Percentiles rank a stretch among this genome's conserved stretches.
These are phyloP conservation scores for Heteromormyrus szaboi DNA, from an alignment of 2,797 vertebrate species.

Conservation along the genomic window DNA sequence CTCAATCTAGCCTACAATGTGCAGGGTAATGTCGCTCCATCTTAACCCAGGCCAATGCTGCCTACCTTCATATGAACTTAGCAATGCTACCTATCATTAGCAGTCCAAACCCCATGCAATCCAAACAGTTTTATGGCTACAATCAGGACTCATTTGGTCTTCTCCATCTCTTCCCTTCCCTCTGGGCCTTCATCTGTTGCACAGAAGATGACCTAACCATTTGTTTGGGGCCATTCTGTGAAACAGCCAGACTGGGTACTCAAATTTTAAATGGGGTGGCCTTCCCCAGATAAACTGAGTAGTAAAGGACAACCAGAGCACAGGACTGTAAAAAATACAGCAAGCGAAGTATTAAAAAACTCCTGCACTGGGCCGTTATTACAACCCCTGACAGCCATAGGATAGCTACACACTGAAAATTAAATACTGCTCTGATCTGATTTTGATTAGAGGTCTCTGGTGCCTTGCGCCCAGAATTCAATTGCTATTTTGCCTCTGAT, in stretches of 20 bases:
- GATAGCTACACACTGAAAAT: slow-evolving; percentile 3
- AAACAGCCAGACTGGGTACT: slow-evolving; percentile 74
- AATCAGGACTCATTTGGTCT: not conserved
- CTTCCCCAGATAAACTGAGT: slow-evolving; percentile 62
- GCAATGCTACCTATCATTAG: not conserved
- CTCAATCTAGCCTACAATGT: not conserved
- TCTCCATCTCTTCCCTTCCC: not conserved
- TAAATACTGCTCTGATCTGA: not conserved
- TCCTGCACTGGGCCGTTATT: not conserved
- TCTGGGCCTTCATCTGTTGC: not conserved
- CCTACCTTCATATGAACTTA: not conserved
- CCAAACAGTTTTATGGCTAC: not conserved
- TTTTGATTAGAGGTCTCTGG: not conserved
- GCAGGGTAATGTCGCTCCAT: not conserved
- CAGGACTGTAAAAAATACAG: slow-evolving; percentile 41
- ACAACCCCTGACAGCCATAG: not conserved
- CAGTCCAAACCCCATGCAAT: not conserved
- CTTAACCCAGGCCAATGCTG: not conserved
- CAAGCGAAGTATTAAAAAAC: slow-evolving; percentile 41
- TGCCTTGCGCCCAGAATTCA: not conserved
- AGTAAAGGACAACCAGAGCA: slow-evolving; percentile 50
- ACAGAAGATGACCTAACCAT: not conserved
- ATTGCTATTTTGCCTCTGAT: not conserved
- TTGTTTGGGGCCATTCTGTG: slow-evolving; percentile 76
- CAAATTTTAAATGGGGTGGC: slow-evolving; percentile 68